A percentile compares a stretch with the other conserved stretches of the same genome.
Evolutionary conservation across 2,888 invertebrate species (phyloP).

Genomic region (Drosophila fungiperda): DNA sequence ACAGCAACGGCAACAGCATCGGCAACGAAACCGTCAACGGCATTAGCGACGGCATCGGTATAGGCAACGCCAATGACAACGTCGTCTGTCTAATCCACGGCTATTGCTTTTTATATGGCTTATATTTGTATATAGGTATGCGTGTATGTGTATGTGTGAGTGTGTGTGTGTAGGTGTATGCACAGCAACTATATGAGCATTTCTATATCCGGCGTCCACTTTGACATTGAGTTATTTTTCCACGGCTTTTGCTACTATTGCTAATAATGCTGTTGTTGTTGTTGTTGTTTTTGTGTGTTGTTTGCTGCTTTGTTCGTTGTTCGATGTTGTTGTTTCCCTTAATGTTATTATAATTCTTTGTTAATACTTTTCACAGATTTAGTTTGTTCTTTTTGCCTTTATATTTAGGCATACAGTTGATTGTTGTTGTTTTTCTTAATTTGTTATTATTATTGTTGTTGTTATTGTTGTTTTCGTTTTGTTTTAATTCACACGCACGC

Average conservation of each 20-base stretch:
- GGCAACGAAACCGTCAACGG: background rate
- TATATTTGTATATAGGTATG: constrained; percentile 12
- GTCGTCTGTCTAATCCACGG: constrained; percentile 58
- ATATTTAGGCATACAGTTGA: constrained; percentile 10
- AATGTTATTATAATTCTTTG: constrained; percentile 46
- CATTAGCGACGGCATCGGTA: constrained; percentile 19
- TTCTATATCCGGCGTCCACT: constrained; percentile 63
- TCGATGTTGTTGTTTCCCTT: constrained; percentile 23
- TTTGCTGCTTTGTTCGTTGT: constrained; percentile 4
- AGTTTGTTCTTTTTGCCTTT: constrained; percentile 16
- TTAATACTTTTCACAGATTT: constrained; percentile 57
- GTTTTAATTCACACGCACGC: constrained; percentile 73
- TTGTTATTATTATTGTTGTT: constrained; percentile 1
- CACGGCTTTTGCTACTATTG: constrained; percentile 40
- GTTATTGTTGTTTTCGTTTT: constrained; percentile 9
- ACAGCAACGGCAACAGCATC: constrained; percentile 4
- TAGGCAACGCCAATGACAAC: constrained; percentile 22
- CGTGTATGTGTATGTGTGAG: background rate
- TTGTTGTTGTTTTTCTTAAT: constrained; percentile 15
- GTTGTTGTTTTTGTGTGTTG: background rate
- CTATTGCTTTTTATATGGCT: constrained; percentile 52
- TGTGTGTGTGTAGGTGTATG: constrained; percentile 7
- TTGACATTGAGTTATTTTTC: constrained; percentile 76
- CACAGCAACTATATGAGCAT: constrained; percentile 38
- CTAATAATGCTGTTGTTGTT: constrained; percentile 7